Evolutionary conservation across 2,113 vertebrate species (phyloP), one percentile per base, ranked within the genome.

Genomic region (Cyprinodon variegatus): DNA sequence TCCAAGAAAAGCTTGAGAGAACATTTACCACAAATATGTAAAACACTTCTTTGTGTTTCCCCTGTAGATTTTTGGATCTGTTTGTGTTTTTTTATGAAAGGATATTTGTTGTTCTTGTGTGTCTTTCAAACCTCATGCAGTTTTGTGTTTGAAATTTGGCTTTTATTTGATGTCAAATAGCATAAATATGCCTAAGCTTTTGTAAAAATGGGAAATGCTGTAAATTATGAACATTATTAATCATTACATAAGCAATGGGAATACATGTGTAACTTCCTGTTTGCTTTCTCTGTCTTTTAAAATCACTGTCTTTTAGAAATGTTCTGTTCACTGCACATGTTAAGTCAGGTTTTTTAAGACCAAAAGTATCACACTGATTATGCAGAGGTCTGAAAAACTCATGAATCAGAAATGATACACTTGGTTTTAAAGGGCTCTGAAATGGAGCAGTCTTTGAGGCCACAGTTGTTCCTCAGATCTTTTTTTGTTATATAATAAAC

Each of bases 1-100:
- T 84, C 75, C 80, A 88, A 83, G 72, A 71, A 43, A 53, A 83
- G 78, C 77, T 78, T 66, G 76, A 74, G 87, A 84, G 68, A 87
- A 85, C 67, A 76, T 86, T 91, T 81, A 75, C 78, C 65, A 67
- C 75, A 70, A 74, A 13, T 22, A 14, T 73, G 38, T 76, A 57
- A 88, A 78, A 82, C 68, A 61, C 9, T 78, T 76, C 74, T 76
- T 60, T 67, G 75, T 81, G 72, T 82, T 86, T 61, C 77, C 74
- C 38, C 46, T 73, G 64, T 57, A 70, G 17, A 68, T 22, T 40
- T 68, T 38, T 71, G 46, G 67, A 53, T 75, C 41, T 78, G 59
- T 76, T 10, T 68, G 17, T 53, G 6, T 65, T 0, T 69, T n/a
- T 48, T 71, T 45, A 45, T 59, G 39, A 9, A 45, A 13, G 8